Evolutionary conservation across 2,888 invertebrate species (phyloP).

Genomic region (Strigamia transsilvanica): DNA sequence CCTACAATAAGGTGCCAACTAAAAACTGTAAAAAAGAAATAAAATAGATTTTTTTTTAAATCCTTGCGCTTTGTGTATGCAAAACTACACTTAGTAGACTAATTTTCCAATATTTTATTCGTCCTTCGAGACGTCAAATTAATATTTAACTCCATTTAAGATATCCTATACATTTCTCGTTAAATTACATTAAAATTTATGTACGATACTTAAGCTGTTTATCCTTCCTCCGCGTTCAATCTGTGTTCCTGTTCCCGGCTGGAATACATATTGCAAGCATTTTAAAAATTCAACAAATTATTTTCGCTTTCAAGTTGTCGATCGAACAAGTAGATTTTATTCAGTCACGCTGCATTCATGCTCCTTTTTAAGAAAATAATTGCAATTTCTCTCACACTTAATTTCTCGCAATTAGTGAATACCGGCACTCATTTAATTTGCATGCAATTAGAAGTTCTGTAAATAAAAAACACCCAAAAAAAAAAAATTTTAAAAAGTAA

Average conservation of each 20-base stretch:
- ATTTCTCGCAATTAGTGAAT: background rate
- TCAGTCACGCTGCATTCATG: background rate
- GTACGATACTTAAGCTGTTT: background rate
- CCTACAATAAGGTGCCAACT: too few species aligned
- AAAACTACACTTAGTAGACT: background rate
- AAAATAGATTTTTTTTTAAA: background rate
- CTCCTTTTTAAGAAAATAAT: background rate
- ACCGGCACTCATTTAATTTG: background rate
- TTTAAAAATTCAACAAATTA: slow-evolving; percentile 5
- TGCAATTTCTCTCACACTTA: slow-evolving; percentile 4
- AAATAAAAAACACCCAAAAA: background rate
- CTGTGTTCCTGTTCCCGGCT: background rate
- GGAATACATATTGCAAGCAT: background rate
- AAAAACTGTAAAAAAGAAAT: too few species aligned
- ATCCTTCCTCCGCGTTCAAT: background rate
- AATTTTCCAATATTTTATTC: slow-evolving; percentile 16
- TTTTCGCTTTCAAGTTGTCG: background rate
- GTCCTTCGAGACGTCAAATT: background rate
- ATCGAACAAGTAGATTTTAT: background rate
- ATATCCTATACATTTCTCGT: background rate
- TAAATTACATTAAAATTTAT: background rate
- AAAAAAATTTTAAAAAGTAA: background rate
- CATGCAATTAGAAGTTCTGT: background rate
- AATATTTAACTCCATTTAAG: background rate
- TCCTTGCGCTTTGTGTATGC: background rate